Conservation (phyloP, 2,797 vertebrate genomes). For the Phrynocephalus forsythii region DNA sequence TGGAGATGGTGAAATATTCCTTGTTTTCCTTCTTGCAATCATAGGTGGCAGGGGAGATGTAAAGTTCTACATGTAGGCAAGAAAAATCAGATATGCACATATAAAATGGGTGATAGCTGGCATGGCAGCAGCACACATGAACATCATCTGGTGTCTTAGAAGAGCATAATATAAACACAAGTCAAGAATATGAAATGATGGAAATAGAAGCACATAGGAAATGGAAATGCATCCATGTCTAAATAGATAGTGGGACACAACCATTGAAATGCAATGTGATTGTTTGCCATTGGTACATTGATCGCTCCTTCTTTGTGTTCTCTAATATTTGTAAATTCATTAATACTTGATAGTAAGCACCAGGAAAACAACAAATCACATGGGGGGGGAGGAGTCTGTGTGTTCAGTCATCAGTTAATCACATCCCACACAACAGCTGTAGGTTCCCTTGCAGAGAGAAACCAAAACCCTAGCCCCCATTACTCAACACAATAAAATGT, state of each 20-base stretch:
- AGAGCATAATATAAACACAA: no score
- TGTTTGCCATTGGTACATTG: not conserved
- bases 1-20: no score
- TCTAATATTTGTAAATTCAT: not conserved
- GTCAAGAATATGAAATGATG: no score
- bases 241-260: not conserved
- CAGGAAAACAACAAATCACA: not conserved
- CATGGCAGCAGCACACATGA: no score
- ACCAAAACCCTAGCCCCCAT: not conserved
- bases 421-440: not conserved
- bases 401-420: not conserved
- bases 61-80: no score
- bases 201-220: no score
- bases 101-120: no score
- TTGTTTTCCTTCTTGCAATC: no score
- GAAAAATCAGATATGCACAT: no score
- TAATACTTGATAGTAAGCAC: not conserved
- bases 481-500: slow-evolving; percentile 5
- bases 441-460: not conserved
- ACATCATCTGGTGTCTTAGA: no score
- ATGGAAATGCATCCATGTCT: not conserved
- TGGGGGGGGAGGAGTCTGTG: not conserved
- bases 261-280: not conserved
- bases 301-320: not conserved
- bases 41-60: no score